A percentile compares a stretch with the other conserved stretches of the same genome.
phyloP scores from a whole-genome alignment of 2,888 invertebrate genomes.

The Linnaemya vulpina region DNA sequence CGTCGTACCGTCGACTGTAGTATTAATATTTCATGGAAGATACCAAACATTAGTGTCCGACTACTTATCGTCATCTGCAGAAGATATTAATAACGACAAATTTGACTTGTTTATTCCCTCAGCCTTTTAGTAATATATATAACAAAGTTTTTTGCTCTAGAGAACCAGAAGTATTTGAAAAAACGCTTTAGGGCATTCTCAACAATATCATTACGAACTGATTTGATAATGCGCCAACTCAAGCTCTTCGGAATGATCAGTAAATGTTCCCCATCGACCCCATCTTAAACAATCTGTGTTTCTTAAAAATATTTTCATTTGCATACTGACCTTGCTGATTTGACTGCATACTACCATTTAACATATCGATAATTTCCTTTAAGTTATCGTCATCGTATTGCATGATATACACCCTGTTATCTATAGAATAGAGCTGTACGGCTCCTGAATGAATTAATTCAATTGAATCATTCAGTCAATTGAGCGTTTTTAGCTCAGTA shows the following conservation, averaged over 20 bases:
- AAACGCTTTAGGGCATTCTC: conserved; percentile 27
- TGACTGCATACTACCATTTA: conserved; percentile 2
- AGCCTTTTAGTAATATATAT: conserved; percentile 43
- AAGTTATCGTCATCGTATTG: conserved; percentile 52
- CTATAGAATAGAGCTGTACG: conserved; percentile 53
- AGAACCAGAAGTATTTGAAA: conserved; percentile 18
- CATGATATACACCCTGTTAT: conserved; percentile 57
- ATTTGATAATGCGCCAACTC: conserved; percentile 56
- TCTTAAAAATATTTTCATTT: conserved; percentile 30
- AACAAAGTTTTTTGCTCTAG: conserved; percentile 32
- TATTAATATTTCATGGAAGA: conserved; percentile 54
- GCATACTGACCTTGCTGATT: conserved; percentile 10
- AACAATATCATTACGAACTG: conserved; percentile 59
- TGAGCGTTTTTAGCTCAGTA: conserved; percentile 2
- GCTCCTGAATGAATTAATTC: too few relatives aligned
- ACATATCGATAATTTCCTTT: conserved; percentile 32
- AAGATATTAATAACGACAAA: conserved; percentile 32
- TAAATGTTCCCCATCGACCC: background rate
- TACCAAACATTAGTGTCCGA: conserved; percentile 34
- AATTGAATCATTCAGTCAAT: too few relatives aligned
- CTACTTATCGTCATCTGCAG: conserved; percentile 10
- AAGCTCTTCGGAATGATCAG: conserved; percentile 20
- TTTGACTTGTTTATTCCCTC: conserved; percentile 52
- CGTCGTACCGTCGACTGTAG: conserved; percentile 27
- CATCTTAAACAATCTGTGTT: conserved; percentile 30